Conservation (phyloP, 2,888 invertebrate genomes). For the Leptothorax acervorum region DNA sequence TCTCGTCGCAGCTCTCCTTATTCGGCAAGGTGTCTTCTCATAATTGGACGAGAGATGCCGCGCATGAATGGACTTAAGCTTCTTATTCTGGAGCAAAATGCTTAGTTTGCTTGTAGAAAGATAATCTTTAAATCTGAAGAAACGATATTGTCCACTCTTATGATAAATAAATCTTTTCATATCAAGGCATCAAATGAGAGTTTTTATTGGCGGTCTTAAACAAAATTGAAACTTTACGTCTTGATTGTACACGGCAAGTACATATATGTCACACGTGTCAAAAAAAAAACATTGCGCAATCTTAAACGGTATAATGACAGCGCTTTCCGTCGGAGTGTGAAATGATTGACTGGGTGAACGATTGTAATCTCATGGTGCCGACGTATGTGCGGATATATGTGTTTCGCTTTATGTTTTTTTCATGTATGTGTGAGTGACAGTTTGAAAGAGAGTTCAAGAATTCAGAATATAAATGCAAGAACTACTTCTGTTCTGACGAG, state of each 20-base stretch:
- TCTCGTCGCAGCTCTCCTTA: conserved; percentile 4
- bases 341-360: conserved; percentile 22
- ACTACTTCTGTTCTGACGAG: neutral
- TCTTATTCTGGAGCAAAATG: neutral
- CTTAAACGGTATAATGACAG: conserved; percentile 27
- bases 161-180: neutral
- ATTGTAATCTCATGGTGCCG: neutral
- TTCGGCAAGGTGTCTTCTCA: conserved; percentile 10
- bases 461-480: neutral
- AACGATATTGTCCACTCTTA: neutral
- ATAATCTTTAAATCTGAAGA: conserved; percentile 1
- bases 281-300: conserved; percentile 17
- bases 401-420: neutral
- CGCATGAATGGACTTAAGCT: neutral
- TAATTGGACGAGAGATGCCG: conserved; percentile 6
- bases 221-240: neutral
- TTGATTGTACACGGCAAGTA: neutral
- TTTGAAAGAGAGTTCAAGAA: neutral
- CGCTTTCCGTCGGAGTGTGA: conserved; percentile 21
- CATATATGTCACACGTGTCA: neutral
- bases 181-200: neutral
- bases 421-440: neutral
- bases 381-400: neutral
- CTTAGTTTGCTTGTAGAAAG: neutral
- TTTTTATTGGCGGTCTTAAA: conserved; percentile 5